Evolutionary conservation across 2,888 invertebrate genomes (phyloP).

Genomic region (Pheosia gnoma): DNA sequence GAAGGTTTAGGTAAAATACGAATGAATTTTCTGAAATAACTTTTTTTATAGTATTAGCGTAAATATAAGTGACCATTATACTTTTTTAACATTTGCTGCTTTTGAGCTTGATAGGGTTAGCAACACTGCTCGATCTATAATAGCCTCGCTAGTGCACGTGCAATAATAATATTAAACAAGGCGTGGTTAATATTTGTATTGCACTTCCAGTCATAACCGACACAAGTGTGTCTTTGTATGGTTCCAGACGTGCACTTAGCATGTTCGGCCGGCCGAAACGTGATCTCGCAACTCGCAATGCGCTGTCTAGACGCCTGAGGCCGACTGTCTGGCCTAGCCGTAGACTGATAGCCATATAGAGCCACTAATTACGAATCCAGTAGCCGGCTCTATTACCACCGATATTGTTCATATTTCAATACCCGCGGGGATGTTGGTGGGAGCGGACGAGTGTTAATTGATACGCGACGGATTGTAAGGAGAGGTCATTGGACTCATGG

Average conservation of each 20-base stretch:
- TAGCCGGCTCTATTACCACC: constrained; percentile 40
- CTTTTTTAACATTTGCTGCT: no score
- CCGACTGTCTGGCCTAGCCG: constrained; percentile 66
- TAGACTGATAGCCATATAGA: constrained; percentile 59
- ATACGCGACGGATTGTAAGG: constrained; percentile 24
- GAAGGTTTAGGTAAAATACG: no score
- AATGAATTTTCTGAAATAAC: no score
- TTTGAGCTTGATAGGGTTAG: no score
- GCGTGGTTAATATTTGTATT: neutral
- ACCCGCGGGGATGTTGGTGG: constrained; percentile 20
- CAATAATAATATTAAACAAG: no score
- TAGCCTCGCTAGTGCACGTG: no score
- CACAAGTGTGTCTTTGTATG: constrained; percentile 47
- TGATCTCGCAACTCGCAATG: constrained; percentile 75
- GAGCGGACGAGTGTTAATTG: constrained; percentile 38
- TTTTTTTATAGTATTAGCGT: no score
- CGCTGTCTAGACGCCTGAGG: constrained; percentile 74
- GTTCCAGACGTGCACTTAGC: constrained; percentile 79
- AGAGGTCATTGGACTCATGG: constrained; percentile 1
- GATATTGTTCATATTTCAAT: constrained; percentile 48
- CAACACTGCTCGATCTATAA: no score
- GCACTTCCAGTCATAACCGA: constrained; percentile 20
- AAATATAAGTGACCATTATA: no score
- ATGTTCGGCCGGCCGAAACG: constrained; percentile 77
- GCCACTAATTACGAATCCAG: constrained; percentile 66